Conservation (phyloP, 2,113 vertebrate genomes). For the Sorex fumeus region DNA sequence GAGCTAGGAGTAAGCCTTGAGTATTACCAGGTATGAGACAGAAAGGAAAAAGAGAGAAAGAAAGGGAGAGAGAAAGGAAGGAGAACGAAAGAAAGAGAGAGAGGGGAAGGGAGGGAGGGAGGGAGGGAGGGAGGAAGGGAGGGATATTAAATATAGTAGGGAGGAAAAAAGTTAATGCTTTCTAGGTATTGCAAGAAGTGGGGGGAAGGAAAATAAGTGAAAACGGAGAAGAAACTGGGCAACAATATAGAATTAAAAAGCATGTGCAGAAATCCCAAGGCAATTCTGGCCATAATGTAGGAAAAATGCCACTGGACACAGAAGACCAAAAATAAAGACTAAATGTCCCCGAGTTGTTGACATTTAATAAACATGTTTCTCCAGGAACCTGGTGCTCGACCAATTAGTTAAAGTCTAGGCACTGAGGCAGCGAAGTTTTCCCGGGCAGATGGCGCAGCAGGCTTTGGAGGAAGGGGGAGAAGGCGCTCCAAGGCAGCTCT, state of each 20-base stretch:
- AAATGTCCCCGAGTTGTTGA: constrained; percentile 82
- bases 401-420: constrained; percentile 76
- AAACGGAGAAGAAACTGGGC: neutral
- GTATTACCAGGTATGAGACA: no score
- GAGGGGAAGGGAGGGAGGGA: no score
- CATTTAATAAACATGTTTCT: constrained; percentile 86
- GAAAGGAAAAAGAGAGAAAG: no score
- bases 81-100: no score
- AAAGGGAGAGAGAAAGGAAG: no score
- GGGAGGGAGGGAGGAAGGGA: no score
- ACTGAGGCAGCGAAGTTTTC: constrained; percentile 62
- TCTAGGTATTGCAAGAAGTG: neutral
- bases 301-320: constrained; percentile 76
- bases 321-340: constrained; percentile 83
- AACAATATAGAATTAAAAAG: constrained; percentile 22
- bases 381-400: constrained; percentile 69
- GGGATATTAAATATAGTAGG: neutral
- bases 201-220: neutral
- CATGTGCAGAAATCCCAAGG: neutral
- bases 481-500: constrained; percentile 49
- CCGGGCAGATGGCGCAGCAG: constrained; percentile 78
- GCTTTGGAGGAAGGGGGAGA: constrained; percentile 66
- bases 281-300: constrained; percentile 65
- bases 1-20: no score
- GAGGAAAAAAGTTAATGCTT: neutral